A percentile compares a stretch with the other conserved stretches of the same genome.
Conservation (phyloP, 1,140 invertebrate species). For the Pygmarrhopalites habei region DNA sequence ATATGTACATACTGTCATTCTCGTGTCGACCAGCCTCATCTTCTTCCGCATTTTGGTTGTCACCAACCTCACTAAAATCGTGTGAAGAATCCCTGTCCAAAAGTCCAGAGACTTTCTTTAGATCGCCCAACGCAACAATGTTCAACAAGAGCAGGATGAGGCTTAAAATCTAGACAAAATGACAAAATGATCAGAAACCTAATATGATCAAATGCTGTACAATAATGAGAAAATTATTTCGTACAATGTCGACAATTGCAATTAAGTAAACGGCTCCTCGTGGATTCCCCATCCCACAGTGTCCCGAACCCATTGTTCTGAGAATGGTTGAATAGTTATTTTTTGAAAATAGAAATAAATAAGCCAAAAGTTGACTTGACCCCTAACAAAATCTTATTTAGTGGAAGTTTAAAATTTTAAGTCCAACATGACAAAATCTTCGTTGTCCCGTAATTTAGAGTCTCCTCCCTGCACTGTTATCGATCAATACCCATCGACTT, state of each 20-base stretch:
- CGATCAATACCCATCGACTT: no score
- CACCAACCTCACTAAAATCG: conserved; percentile 14
- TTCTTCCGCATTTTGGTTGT: conserved; percentile 16
- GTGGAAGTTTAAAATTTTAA: no score
- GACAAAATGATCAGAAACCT: conserved; percentile 5
- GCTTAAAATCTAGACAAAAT: conserved; percentile 30
- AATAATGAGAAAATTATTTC: no score
- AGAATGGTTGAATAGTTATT: no score
- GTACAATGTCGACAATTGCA: conserved; percentile 38
- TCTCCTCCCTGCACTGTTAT: no score
- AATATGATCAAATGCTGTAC: no score
- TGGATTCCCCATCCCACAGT: conserved; percentile 30
- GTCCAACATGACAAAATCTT: no score
- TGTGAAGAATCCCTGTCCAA: conserved; percentile 23
- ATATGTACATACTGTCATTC: conserved; percentile 6
- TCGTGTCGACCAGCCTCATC: conserved; percentile 31
- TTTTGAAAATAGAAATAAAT: no score
- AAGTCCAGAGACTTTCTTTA: conserved; percentile 33
- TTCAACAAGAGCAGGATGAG: conserved; percentile 31
- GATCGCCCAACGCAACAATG: conserved; percentile 32
- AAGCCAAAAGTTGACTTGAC: no score
- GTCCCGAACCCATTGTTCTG: conserved; percentile 17
- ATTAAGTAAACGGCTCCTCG: conserved; percentile 32
- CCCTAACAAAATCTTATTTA: not conserved
- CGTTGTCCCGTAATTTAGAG: no score